Evolutionary conservation across 1,140 invertebrate species (phyloP).

Genomic region (Rhopalosiphum maidis): DNA sequence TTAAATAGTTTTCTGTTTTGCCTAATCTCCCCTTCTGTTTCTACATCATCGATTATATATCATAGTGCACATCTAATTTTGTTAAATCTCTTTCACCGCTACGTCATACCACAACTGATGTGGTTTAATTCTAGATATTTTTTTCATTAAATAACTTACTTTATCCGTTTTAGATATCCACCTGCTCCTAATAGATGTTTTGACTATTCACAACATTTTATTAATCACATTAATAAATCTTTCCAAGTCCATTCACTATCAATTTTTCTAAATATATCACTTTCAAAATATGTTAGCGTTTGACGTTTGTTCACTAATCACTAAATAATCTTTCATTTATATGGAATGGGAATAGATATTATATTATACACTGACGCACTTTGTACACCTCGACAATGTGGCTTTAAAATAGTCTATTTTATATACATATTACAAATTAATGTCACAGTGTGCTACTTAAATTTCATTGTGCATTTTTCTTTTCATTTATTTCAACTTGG

Average conservation of each 20-base stretch:
- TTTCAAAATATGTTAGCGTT: neutral
- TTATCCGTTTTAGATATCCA: neutral
- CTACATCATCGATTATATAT: neutral
- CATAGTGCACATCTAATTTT: neutral
- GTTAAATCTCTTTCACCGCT: neutral
- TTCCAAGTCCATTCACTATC: neutral
- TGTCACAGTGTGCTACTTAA: neutral
- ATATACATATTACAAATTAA: neutral
- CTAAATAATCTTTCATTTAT: neutral
- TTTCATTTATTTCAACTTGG: neutral
- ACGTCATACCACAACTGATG: neutral
- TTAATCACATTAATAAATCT: neutral
- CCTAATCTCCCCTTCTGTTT: neutral
- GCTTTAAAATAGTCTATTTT: neutral
- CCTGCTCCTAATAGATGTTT: neutral
- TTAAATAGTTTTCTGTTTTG: too few relatives aligned
- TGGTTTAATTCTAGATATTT: neutral
- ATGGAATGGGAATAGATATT: neutral
- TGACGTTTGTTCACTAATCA: neutral
- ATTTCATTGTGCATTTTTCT: neutral
- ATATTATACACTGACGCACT: neutral
- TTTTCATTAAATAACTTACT: neutral
- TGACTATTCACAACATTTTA: neutral
- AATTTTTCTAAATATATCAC: neutral
- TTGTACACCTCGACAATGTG: neutral